Base-by-base conservation (phyloP, 2,797 vertebrate genomes). In the Semaprochilodus insignis region DNA sequence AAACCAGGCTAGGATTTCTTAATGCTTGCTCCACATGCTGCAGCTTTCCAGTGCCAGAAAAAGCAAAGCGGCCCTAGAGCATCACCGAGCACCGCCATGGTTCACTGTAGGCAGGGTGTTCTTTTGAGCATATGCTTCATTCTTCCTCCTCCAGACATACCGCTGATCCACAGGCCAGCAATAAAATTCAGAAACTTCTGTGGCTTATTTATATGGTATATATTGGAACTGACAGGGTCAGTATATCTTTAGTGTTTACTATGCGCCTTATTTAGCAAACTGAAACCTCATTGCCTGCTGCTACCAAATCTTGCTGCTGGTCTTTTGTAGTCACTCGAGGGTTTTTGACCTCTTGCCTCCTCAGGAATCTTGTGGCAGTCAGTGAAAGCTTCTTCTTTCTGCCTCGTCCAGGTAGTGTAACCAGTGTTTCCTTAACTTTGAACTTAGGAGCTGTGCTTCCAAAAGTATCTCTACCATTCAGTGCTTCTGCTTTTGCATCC, bases 31-130 rank as follows among this genome's bases (percentile, higher is more conserved):
- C 40, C 40, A 44, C 40, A 44, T 4, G 40, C 40, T 44, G 40
- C 40, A 25, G 11, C 0, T 62, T 62, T 25, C 60, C n/a, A 10
- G 60, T 62, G 1, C 8, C 60, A 2, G 60, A 25, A 25, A 3
- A 62, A 23, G 60, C 23, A 60, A 60, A 60, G 21, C 54, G 13
- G 14, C 54, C 57, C 57, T 10, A 21, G 57, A 63, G 62, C 62
- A 27, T 63, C 4, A 31, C 23, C 13, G 13, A 63, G 23, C 62
- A 63, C 23, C 15, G 6, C 25, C 25, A 31, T 63, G 62, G 11
- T 63, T 63, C 62, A 63, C 62, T 15, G 62, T 63, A 63, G 62
- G 14, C 62, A 27, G 25, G 62, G 25, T 63, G 62, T 63, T 31
- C 11, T 31, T 25, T 63, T 63, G 0, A 21, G 21, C 10, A n/a